A percentile compares a stretch with the other conserved stretches of the same genome.
phyloP scores from a whole-genome alignment of 2,797 vertebrate genomes.

The Triplophysa yarkandensis region DNA sequence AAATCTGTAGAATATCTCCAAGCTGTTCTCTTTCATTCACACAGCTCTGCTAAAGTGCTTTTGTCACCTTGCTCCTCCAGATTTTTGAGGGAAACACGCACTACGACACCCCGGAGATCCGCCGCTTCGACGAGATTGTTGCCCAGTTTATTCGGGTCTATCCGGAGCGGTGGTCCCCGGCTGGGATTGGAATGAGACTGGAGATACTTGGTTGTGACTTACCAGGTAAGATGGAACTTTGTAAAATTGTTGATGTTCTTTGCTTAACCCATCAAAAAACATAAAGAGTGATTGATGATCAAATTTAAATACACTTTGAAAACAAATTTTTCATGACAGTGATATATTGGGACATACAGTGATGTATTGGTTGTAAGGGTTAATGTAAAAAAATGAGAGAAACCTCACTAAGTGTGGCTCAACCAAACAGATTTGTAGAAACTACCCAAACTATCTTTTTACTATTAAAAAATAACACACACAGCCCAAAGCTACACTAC shows the following conservation, averaged over 20 bases:
- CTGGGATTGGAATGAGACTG: conserved; percentile 96
- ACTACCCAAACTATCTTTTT: conserved; percentile 4
- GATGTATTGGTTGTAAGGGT: too few relatives aligned
- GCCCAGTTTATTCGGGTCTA: conserved; percentile 89
- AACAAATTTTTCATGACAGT: too few relatives aligned
- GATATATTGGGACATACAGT: too few relatives aligned
- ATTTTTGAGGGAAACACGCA: conserved; percentile 97
- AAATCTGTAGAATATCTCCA: conserved; percentile 45
- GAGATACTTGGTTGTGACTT: conserved; percentile 96
- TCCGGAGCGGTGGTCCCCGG: conserved; percentile 95
- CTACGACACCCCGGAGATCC: conserved; percentile 92
- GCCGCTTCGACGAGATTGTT: conserved; percentile 88
- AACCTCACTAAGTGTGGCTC: not conserved
- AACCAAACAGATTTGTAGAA: conserved; percentile 11
- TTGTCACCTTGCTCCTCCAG: conserved; percentile 65
- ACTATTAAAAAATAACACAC: conserved; percentile 1
- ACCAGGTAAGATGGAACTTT: conserved; percentile 88
- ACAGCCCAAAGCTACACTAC: not conserved
- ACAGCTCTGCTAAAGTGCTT: conserved; percentile 37
- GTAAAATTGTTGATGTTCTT: too few relatives aligned
- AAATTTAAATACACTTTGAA: too few relatives aligned
- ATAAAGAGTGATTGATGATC: too few relatives aligned
- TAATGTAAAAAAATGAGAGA: too few relatives aligned
- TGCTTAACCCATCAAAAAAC: too few relatives aligned
- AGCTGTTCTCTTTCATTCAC: conserved; percentile 42